A percentile compares a stretch with the other conserved stretches of the same genome.
Conservation (phyloP, 2,113 vertebrate species). For the Caracal caracal region DNA sequence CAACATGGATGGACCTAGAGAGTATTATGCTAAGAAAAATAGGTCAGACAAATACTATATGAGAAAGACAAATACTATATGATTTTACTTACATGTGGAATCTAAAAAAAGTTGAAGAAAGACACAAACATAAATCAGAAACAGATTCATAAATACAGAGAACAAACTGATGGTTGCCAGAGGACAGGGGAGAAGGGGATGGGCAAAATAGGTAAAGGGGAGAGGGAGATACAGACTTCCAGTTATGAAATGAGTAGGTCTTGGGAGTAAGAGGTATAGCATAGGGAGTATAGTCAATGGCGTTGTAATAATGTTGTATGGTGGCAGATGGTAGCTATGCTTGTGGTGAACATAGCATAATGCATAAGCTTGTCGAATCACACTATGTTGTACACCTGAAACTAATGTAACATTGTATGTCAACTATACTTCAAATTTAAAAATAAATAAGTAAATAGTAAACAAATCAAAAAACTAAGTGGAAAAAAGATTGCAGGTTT, state of each 20-base stretch:
- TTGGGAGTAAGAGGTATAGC: background rate
- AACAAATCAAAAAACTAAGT: background rate
- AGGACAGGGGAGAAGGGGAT: background rate
- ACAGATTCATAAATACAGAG: background rate
- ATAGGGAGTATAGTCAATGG: background rate
- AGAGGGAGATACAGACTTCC: background rate
- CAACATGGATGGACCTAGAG: background rate
- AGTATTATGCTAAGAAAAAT: background rate
- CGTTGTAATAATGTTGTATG: background rate
- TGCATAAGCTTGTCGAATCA: background rate
- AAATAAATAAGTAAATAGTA: background rate
- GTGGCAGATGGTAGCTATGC: background rate
- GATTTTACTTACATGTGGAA: background rate
- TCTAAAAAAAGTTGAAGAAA: background rate
- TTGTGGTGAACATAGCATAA: background rate
- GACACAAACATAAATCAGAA: background rate
- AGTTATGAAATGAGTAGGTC: background rate
- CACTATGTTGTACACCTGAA: background rate
- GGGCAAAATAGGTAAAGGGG: background rate
- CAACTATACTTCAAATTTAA: background rate
- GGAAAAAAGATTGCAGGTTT: background rate
- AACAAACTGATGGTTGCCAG: background rate
- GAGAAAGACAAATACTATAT: background rate
- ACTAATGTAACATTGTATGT: background rate
- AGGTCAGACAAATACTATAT: background rate